Evolutionary conservation across 2,797 vertebrate genomes (phyloP).

Genomic region (Falco columbarius): DNA sequence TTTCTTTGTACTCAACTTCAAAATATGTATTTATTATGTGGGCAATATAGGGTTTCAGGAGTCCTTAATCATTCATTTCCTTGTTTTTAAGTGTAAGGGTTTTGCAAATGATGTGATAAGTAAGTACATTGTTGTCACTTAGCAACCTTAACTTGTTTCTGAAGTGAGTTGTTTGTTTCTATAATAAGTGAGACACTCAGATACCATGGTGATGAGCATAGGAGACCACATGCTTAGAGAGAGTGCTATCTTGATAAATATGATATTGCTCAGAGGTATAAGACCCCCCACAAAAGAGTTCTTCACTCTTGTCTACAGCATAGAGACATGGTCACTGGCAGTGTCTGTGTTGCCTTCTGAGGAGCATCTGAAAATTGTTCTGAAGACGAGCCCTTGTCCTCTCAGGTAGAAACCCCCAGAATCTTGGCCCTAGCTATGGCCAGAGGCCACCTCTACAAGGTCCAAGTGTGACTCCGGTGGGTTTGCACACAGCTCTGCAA

Average conservation of each 20-base stretch:
- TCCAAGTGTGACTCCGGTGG: neutral
- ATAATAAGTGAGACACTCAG: constrained; percentile 61
- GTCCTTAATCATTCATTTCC: constrained; percentile 59
- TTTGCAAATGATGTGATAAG: constrained; percentile 65
- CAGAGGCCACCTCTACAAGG: neutral
- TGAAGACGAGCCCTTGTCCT: neutral
- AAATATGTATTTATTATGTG: constrained; percentile 19
- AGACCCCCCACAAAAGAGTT: neutral
- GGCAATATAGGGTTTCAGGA: constrained; percentile 34
- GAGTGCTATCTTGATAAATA: neutral
- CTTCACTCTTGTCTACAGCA: neutral
- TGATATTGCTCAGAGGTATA: neutral
- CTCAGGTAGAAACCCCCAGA: neutral
- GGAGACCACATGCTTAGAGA: constrained; percentile 23
- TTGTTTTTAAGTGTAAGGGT: constrained; percentile 55
- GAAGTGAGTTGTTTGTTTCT: constrained; percentile 71
- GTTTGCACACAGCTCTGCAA: neutral
- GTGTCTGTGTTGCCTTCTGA: neutral
- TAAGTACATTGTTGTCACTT: constrained; percentile 72
- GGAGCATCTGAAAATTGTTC: neutral
- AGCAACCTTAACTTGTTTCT: constrained; percentile 69
- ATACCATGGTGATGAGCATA: constrained; percentile 64
- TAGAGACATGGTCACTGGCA: neutral
- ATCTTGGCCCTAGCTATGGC: neutral
- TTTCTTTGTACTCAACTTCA: constrained; percentile 8